These are phyloP conservation scores for Dicaeum eximium DNA, from an alignment of 2,113 vertebrate genomes.

Conservation along the genomic window DNA sequence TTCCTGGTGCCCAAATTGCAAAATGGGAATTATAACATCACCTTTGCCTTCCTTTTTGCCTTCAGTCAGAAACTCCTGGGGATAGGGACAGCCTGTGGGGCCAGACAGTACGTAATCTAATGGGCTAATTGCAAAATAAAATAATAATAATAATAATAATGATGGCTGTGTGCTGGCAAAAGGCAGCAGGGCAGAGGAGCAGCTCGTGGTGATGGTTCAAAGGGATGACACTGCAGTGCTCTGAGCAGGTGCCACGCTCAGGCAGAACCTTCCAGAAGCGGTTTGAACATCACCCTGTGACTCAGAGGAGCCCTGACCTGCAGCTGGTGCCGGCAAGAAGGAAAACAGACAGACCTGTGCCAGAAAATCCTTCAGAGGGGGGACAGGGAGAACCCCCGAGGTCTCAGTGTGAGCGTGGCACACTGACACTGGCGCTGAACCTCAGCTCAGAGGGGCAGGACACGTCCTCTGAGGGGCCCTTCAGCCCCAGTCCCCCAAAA, in stretches of 20 bases:
- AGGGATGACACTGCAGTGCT: not conserved
- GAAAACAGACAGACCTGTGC: not conserved
- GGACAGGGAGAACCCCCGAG: rapidly evolving
- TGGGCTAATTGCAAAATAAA: slow-evolving; percentile 7
- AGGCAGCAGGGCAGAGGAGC: not conserved
- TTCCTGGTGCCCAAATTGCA: not conserved
- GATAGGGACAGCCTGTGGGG: not conserved
- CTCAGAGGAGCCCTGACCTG: not conserved
- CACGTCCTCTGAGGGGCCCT: not conserved
- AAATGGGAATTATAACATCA: not conserved
- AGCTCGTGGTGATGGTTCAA: not conserved
- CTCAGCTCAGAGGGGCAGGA: not conserved
- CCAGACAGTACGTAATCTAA: not conserved
- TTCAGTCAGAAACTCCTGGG: not conserved
- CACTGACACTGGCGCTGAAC: rapidly evolving
- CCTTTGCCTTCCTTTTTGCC: not conserved
- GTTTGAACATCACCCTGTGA: not conserved
- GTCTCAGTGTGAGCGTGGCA: not conserved
- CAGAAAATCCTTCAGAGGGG: not conserved
- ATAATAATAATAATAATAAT: not conserved
- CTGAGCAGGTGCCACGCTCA: not conserved
- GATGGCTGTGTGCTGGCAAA: not conserved
- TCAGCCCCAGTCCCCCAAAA: not conserved
- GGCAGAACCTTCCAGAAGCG: not conserved
- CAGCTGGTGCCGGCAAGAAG: not conserved